A percentile compares a stretch with the other conserved stretches of the same genome.
phyloP scores from a whole-genome alignment of 2,797 vertebrate species.

The Sarcoramphus papa region DNA sequence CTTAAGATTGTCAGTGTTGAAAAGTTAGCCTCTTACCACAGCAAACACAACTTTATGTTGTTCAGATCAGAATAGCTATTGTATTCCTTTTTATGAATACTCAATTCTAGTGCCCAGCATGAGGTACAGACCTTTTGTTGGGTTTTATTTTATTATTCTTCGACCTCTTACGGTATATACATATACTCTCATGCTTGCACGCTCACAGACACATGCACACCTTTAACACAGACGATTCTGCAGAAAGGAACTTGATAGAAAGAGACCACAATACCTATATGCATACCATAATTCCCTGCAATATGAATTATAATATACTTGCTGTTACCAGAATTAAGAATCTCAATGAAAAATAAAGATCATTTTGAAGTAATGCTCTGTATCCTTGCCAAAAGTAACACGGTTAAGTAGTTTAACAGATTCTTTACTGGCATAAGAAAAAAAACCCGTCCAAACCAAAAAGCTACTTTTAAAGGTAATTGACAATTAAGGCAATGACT shows the following conservation, averaged over 20 bases:
- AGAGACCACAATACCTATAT: background rate
- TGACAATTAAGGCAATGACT: background rate
- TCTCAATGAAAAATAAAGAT: background rate
- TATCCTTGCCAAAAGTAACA: conserved; percentile 28
- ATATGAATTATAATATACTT: background rate
- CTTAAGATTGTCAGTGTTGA: background rate
- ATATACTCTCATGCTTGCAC: background rate
- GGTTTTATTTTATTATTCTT: background rate
- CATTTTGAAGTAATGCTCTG: background rate
- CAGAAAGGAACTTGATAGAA: background rate
- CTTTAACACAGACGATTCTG: background rate
- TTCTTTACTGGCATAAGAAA: conserved; percentile 10
- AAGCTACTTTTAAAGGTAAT: background rate
- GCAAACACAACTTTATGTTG: background rate
- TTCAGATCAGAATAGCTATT: background rate
- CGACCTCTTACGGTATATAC: background rate
- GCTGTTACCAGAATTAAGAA: conserved; percentile 24
- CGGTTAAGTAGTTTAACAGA: background rate
- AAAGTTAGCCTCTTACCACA: background rate
- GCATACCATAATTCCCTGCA: background rate
- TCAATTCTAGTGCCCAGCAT: background rate
- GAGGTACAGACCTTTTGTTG: background rate
- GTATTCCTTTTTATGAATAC: background rate
- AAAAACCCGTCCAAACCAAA: background rate
- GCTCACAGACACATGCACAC: background rate